These are phyloP conservation scores for Antedon mediterranea DNA, from an alignment of 53 echinoderm and acorn worm genomes.

Conservation along the genomic window DNA sequence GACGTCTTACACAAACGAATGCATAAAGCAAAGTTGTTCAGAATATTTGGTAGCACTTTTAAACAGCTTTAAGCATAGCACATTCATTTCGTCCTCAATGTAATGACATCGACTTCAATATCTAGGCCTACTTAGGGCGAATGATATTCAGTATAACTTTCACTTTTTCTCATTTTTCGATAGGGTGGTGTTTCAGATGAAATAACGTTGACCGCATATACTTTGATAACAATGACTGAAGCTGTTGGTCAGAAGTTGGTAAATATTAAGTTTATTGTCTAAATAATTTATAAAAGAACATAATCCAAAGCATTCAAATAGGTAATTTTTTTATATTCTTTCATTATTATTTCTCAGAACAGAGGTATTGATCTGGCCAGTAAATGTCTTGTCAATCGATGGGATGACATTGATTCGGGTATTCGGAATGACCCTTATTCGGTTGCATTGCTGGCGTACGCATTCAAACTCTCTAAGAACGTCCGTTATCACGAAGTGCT, in stretches of 20 bases:
- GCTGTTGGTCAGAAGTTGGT: constrained; percentile 31
- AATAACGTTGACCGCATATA: constrained; percentile 62
- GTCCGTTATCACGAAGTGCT: neutral
- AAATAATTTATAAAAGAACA: too few species aligned
- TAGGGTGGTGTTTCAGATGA: constrained; percentile 64
- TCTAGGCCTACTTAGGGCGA: too few species aligned
- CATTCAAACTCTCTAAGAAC: neutral
- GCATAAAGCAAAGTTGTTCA: too few species aligned
- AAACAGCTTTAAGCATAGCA: too few species aligned
- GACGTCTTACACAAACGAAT: too few species aligned
- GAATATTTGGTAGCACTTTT: too few species aligned
- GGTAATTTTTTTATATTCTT: too few species aligned
- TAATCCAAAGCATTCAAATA: too few species aligned
- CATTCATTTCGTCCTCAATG: too few species aligned
- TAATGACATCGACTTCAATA: too few species aligned
- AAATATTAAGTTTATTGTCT: constrained; percentile 7
- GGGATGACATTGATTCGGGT: neutral
- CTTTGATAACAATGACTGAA: constrained; percentile 47
- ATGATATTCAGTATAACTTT: too few species aligned
- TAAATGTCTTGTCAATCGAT: neutral
- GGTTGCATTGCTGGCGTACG: neutral
- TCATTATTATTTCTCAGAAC: neutral
- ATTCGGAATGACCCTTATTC: neutral
- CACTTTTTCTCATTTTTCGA: too few species aligned
- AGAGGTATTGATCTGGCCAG: neutral